A percentile compares a stretch with the other conserved stretches of the same genome.
Conservation (phyloP, 2,888 invertebrate species). For the Drymonia ruficornis region DNA sequence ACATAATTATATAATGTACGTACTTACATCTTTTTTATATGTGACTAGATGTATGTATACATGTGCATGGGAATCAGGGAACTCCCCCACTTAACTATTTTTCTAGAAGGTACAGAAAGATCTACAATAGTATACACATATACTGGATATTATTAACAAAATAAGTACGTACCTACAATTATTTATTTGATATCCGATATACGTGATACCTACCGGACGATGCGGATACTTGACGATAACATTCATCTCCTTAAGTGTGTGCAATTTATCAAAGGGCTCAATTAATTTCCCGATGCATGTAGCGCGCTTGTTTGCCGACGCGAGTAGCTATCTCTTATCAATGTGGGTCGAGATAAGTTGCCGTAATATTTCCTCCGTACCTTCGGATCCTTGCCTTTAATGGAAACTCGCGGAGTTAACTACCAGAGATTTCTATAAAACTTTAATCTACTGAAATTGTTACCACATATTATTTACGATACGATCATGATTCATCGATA, state of each 20-base stretch:
- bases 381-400: slow-evolving; percentile 35
- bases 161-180: too few species aligned
- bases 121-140: too few species aligned
- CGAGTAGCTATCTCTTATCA: slow-evolving; percentile 67
- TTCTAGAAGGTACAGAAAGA: too few species aligned
- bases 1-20: too few species aligned
- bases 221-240: background rate
- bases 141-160: too few species aligned
- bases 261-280: slow-evolving; percentile 43
- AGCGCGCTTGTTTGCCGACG: slow-evolving; percentile 55
- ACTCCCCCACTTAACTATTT: too few species aligned
- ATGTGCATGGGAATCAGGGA: too few species aligned
- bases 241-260: slow-evolving; percentile 7
- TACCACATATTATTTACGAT: background rate
- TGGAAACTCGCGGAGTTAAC: slow-evolving; percentile 15
- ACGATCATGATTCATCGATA: slow-evolving; percentile 20
- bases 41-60: background rate
- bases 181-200: background rate
- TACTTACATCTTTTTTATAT: too few species aligned
- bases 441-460: background rate
- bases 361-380: slow-evolving; percentile 67
- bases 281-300: slow-evolving; percentile 50
- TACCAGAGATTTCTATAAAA: background rate
- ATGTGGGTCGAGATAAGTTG: slow-evolving; percentile 69
- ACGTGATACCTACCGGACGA: background rate